phyloP scores from a whole-genome alignment of 2,888 invertebrate species.

The Phortica okadai region DNA sequence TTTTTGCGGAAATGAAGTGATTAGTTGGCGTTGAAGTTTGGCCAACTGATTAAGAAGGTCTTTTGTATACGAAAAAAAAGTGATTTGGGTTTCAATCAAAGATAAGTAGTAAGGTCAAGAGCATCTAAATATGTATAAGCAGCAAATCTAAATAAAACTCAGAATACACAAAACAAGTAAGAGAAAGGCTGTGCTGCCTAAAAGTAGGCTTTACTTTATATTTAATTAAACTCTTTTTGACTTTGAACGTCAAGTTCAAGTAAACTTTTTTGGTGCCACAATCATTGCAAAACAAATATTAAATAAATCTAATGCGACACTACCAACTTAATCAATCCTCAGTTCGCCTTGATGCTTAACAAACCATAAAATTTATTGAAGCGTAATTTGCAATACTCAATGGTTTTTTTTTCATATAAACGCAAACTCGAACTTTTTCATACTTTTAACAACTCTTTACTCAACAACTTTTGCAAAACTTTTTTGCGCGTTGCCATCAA shows the following conservation, averaged over 20 bases:
- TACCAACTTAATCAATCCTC: not conserved
- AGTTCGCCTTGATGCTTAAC: not conserved
- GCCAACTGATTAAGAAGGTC: not conserved
- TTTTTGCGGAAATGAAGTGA: not conserved
- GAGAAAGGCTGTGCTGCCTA: too few relatives aligned
- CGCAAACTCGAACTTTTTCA: not conserved
- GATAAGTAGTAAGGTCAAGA: too few relatives aligned
- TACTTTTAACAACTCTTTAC: constrained; percentile 6
- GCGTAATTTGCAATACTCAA: constrained; percentile 18
- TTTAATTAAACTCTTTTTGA: too few relatives aligned
- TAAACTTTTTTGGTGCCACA: too few relatives aligned
- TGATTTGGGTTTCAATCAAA: too few relatives aligned
- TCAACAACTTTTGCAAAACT: not conserved
- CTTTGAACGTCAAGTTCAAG: too few relatives aligned
- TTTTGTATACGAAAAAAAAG: not conserved
- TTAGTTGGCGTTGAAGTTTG: not conserved
- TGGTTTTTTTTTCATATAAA: not conserved
- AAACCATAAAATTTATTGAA: constrained; percentile 17
- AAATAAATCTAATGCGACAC: not conserved
- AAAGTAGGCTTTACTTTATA: too few relatives aligned
- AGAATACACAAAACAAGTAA: too few relatives aligned
- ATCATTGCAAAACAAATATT: not conserved
- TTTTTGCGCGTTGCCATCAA: too few relatives aligned
- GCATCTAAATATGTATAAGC: too few relatives aligned
- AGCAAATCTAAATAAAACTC: too few relatives aligned